These are phyloP conservation scores for Euwallacea fornicatus DNA, from an alignment of 1,140 invertebrate genomes.

Conservation along the genomic window DNA sequence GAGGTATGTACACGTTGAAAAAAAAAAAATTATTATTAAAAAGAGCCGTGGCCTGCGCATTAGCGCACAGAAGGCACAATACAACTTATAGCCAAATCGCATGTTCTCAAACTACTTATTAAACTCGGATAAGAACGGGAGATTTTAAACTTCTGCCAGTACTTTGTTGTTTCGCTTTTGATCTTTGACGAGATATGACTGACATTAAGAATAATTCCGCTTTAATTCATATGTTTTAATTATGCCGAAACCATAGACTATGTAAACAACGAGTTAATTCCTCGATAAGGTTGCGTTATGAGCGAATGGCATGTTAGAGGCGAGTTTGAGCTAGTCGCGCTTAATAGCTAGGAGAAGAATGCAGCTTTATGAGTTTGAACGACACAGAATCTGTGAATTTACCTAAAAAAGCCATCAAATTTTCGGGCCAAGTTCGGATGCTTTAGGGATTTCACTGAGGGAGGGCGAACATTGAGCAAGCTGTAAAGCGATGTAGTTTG, in stretches of 20 bases:
- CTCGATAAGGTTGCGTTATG: too few species aligned
- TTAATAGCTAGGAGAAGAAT: too few species aligned
- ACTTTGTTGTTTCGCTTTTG: conserved; percentile 24
- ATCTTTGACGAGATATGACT: conserved; percentile 19
- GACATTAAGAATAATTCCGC: conserved; percentile 22
- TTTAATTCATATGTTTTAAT: conserved; percentile 10
- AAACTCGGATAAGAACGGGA: conserved; percentile 15
- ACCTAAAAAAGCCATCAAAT: too few species aligned
- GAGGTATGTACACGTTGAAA: conserved; percentile 45
- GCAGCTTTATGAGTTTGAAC: too few species aligned
- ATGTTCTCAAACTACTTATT: conserved; percentile 23
- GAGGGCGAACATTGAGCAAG: too few species aligned
- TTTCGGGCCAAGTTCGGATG: too few species aligned
- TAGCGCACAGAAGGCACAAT: not conserved
- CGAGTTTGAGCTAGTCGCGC: too few species aligned
- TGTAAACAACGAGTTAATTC: too few species aligned
- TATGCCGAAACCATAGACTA: not conserved
- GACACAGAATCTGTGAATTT: too few species aligned
- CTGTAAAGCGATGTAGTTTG: too few species aligned
- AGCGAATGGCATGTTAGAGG: too few species aligned
- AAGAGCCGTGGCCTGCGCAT: not conserved
- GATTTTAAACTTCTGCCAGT: conserved; percentile 22
- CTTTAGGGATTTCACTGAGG: too few species aligned
- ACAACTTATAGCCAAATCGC: conserved; percentile 26
- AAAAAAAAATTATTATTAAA: not conserved